Conservation (phyloP, 2,888 invertebrate species). For the Agonopterix subpropinquella region DNA sequence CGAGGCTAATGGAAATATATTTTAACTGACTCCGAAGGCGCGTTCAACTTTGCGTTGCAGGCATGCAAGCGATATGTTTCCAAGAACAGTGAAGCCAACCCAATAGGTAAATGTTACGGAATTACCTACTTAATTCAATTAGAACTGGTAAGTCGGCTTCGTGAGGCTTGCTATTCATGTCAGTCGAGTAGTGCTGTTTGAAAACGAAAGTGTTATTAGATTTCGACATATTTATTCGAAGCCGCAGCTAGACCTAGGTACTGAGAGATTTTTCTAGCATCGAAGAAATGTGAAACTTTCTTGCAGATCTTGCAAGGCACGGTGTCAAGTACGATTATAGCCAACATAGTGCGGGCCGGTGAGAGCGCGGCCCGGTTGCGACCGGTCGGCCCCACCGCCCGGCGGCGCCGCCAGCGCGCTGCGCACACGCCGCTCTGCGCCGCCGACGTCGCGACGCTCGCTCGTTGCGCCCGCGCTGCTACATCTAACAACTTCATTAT, state of each 20-base stretch:
- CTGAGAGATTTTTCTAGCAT: conserved; percentile 34
- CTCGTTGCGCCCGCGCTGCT: conserved; percentile 56
- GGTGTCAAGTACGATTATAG: conserved; percentile 73
- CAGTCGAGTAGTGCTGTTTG: conserved; percentile 19
- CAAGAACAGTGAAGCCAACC: conserved; percentile 39
- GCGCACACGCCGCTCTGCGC: conserved; percentile 63
- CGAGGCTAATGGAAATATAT: conserved; percentile 18
- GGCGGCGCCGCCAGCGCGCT: conserved; percentile 52
- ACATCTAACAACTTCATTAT: conserved; percentile 26
- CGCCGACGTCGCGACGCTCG: conserved; percentile 71
- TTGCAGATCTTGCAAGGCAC: conserved; percentile 58
- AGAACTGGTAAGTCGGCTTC: conserved; percentile 45
- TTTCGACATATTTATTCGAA: conserved; percentile 8
- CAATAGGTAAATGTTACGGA: conserved; percentile 30
- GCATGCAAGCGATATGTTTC: conserved; percentile 13
- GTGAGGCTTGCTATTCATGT: conserved; percentile 14
- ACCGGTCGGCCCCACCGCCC: conserved; percentile 70
- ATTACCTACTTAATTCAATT: conserved; percentile 63
- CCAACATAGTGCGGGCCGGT: conserved; percentile 47
- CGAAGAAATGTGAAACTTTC: conserved; percentile 70
- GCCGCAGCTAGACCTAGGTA: conserved; percentile 6
- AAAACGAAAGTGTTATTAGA: conserved; percentile 19
- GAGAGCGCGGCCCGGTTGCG: conserved; percentile 58
- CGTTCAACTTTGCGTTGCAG: conserved; percentile 8
- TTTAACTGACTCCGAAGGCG: conserved; percentile 11